Evolutionary conservation across 2,888 invertebrate genomes (phyloP).

Genomic region (Thymelicus sylvestris): DNA sequence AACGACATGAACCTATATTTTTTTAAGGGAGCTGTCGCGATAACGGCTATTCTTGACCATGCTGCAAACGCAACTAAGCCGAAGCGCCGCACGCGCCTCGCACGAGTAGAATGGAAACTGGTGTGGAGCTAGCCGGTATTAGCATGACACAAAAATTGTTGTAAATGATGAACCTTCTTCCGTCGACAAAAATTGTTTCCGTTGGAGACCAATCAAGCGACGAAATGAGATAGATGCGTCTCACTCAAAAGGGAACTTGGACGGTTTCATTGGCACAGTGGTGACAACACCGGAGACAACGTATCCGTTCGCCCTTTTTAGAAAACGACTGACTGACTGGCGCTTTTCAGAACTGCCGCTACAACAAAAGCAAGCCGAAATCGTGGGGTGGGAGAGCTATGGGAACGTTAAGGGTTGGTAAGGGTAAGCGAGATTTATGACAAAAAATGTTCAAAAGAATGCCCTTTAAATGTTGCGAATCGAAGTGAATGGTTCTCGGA

Average conservation of each 20-base stretch:
- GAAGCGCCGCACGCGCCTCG: constrained; percentile 74
- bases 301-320: constrained; percentile 74
- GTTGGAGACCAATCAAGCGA: constrained; percentile 70
- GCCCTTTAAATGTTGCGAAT: constrained; percentile 45
- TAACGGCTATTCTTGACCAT: constrained; percentile 79
- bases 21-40: constrained; percentile 54
- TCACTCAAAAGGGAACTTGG: constrained; percentile 59
- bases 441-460: constrained; percentile 60
- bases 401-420: constrained; percentile 51
- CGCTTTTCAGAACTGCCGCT: constrained; percentile 66
- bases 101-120: constrained; percentile 65
- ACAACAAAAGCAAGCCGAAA: constrained; percentile 67
- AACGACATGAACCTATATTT: constrained; percentile 52
- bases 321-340: constrained; percentile 73
- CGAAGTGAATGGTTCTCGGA: neutral
- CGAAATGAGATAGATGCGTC: constrained; percentile 60
- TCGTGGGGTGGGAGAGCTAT: constrained; percentile 72
- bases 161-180: constrained; percentile 66
- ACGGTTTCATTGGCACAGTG: constrained; percentile 61
- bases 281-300: constrained; percentile 78
- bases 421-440: constrained; percentile 58
- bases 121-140: constrained; percentile 57
- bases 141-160: constrained; percentile 66
- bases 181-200: constrained; percentile 72
- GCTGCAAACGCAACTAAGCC: constrained; percentile 78